These are phyloP conservation scores for Campodea augens DNA, from an alignment of 1,140 invertebrate species.

Conservation along the genomic window DNA sequence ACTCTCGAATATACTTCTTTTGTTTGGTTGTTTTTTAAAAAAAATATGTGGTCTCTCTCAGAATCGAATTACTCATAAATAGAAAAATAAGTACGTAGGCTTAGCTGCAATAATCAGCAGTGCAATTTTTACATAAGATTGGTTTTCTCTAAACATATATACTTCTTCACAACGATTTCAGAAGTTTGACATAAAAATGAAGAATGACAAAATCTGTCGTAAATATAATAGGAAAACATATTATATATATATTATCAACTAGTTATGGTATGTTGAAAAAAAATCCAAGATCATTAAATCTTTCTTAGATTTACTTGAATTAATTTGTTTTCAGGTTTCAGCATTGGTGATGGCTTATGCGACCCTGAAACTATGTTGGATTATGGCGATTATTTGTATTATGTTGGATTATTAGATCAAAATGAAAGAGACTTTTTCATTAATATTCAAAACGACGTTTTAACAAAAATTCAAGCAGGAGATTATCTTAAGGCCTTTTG, in stretches of 20 bases:
- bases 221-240: neutral
- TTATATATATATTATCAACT: neutral
- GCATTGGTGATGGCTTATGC: constrained; percentile 67
- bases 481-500: too few relatives aligned
- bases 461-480: too few relatives aligned
- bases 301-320: constrained; percentile 2
- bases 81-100: too few relatives aligned
- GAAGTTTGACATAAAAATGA: neutral
- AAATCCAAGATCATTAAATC: constrained; percentile 2
- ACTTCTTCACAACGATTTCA: neutral
- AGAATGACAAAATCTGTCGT: neutral
- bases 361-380: constrained; percentile 59
- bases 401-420: constrained; percentile 53
- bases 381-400: constrained; percentile 64
- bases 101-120: too few relatives aligned
- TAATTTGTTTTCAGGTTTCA: constrained; percentile 27
- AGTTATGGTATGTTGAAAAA: neutral
- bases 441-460: too few relatives aligned
- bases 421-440: constrained; percentile 37
- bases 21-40: too few relatives aligned
- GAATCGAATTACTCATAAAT: too few relatives aligned
- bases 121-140: too few relatives aligned
- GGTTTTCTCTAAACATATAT: too few relatives aligned
- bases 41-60: too few relatives aligned
- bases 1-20: too few relatives aligned